Evolutionary conservation across 1,140 invertebrate genomes (phyloP).

Genomic region (Brachionus asplanchnoidis): DNA sequence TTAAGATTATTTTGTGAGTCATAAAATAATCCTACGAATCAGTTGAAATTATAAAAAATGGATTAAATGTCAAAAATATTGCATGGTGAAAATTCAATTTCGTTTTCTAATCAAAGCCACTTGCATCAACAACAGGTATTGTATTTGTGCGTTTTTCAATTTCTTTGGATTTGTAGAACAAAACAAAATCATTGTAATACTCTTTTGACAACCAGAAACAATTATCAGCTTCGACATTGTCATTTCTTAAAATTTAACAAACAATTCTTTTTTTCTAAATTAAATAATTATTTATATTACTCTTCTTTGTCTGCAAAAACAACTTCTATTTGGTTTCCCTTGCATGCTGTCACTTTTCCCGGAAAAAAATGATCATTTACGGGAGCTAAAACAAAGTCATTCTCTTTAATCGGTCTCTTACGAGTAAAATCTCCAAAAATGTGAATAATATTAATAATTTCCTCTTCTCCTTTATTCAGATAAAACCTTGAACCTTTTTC

Average conservation of each 20-base stretch:
- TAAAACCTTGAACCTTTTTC: not conserved
- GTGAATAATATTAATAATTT: not conserved
- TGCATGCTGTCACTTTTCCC: not conserved
- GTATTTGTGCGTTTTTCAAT: not conserved
- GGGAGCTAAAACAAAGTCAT: not conserved
- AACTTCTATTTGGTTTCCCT: not conserved
- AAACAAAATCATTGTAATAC: slow-evolving; percentile 45
- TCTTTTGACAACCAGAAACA: slow-evolving; percentile 46
- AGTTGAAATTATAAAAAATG: too few relatives aligned
- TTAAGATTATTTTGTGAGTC: too few relatives aligned
- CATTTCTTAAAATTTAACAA: not conserved
- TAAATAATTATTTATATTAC: too few relatives aligned
- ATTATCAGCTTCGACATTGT: not conserved
- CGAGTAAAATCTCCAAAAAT: not conserved
- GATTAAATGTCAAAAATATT: not conserved
- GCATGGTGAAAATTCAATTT: not conserved
- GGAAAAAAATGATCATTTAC: not conserved
- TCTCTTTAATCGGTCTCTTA: not conserved
- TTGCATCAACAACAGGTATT: not conserved
- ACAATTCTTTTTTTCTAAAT: too few relatives aligned
- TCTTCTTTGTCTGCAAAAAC: not conserved
- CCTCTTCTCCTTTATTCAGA: not conserved
- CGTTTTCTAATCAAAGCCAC: not conserved
- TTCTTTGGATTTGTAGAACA: slow-evolving; percentile 27
- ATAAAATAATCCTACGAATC: too few relatives aligned